Evolutionary conservation across 2,113 vertebrate species (phyloP).

Genomic region (Hypocryptadius cinnamomeus): DNA sequence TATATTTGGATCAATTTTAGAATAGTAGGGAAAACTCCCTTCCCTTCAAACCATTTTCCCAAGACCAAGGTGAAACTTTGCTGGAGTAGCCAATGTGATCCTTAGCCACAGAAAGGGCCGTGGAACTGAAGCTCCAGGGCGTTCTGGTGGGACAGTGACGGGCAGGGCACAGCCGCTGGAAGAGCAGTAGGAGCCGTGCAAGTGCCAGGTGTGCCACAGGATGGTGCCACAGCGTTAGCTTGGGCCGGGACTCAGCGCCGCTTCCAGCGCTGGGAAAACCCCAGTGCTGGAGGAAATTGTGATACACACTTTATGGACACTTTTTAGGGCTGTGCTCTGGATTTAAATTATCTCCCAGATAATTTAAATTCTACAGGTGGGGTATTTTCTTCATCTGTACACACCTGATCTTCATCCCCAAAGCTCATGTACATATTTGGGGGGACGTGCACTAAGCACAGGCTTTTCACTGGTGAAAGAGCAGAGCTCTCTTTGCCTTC

Average conservation of each 20-base stretch:
- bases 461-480: not conserved
- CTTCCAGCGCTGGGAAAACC: fast-evolving
- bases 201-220: not conserved
- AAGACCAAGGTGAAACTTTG: not conserved
- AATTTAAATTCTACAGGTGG: not conserved
- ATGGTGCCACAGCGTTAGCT: not conserved
- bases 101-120: fast-evolving
- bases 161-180: fast-evolving
- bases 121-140: fast-evolving
- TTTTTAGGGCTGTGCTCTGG: not conserved
- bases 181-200: fast-evolving
- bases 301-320: fast-evolving
- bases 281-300: no score
- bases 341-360: no score
- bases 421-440: fast-evolving
- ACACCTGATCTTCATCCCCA: not conserved
- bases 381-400: not conserved
- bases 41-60: not conserved
- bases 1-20: not conserved
- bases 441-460: no score
- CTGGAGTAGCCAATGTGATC: fast-evolving
- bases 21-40: not conserved
- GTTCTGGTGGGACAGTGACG: fast-evolving
- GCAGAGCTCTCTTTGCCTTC: not conserved
- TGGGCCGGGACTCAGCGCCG: not conserved